Evolutionary conservation across 1,140 invertebrate species (phyloP).

Genomic region (Luehdorfia chinensis): DNA sequence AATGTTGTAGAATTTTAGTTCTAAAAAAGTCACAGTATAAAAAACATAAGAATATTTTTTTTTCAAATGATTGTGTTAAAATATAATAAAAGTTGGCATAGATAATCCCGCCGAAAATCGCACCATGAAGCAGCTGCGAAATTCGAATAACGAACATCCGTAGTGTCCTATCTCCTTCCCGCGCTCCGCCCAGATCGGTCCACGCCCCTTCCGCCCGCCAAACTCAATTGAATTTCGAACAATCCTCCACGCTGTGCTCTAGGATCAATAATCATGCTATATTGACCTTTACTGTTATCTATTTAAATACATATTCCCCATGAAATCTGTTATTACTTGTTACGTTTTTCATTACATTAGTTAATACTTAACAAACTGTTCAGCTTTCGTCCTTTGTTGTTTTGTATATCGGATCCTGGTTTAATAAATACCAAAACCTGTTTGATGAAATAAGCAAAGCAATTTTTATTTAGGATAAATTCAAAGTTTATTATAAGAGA

Average conservation of each 20-base stretch:
- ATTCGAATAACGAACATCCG: conserved; percentile 56
- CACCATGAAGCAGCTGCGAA: conserved; percentile 43
- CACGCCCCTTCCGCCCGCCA: conserved; percentile 64
- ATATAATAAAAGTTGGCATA: too few relatives aligned
- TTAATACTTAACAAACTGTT: conserved; percentile 18
- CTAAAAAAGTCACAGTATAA: too few relatives aligned
- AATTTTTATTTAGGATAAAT: too few relatives aligned
- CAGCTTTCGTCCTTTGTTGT: conserved; percentile 24
- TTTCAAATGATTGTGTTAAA: too few relatives aligned
- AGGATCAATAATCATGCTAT: conserved; percentile 21
- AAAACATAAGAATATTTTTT: too few relatives aligned
- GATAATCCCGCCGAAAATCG: conserved; percentile 21
- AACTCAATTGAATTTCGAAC: conserved; percentile 61
- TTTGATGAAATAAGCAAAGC: background rate
- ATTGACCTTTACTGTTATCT: conserved; percentile 20
- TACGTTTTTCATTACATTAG: background rate
- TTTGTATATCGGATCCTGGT: conserved; percentile 3
- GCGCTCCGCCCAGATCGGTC: conserved; percentile 49
- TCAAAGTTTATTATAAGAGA: too few relatives aligned
- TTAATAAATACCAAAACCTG: background rate
- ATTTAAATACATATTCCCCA: conserved; percentile 17
- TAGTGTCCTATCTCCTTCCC: conserved; percentile 58
- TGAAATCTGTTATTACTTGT: background rate
- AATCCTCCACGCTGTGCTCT: conserved; percentile 33
- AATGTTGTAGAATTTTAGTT: too few relatives aligned